Base-by-base conservation (phyloP, 64 coral and sea anemone genomes). In the Pocillopora verrucosa region DNA sequence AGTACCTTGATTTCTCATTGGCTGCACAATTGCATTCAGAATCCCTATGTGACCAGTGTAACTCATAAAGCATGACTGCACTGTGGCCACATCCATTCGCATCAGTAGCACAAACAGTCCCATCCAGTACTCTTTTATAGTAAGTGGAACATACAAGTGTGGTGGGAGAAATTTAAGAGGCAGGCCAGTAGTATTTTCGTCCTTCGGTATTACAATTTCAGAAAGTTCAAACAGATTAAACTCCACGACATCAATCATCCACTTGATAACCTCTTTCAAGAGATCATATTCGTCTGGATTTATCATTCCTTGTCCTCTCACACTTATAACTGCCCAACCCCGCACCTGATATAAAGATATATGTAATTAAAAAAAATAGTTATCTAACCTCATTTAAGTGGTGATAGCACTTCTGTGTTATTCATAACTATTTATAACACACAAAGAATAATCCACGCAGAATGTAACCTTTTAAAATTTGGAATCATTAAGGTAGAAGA, bases 261-360 rank as follows among this genome's bases (percentile, higher is more conserved):
- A 92, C 38, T 83, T 36, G 34, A 92, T 92, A 13, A 92, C 91
- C 34, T 90, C 82, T 45, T 79, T 82, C 22, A 96, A 72, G n/a
- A 72, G 45, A 67, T 96, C 94, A 84, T 96, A 92, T 17, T 96
- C 94, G 79, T 96, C 94, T 80, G 78, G 87, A 75, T 73, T 91
- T 1, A 96, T 64, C 3, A 87, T 80, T 63, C 80, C 89, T 10
- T 87, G 80, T 22, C 59, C 22, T 56, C 89, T 73, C 10, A 79
- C 87, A 58, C 63, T 90, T 51, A 59, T 87, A 60, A 73, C 79
- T 64, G 90, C 94, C 94, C 94, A 96, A 65, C 59, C 75, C 57
- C 81, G 87, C 5, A 96, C 67, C 94, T 96, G 83, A 84, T 51
- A 56, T 11, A 38, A 83, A 22, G 13, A 83, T 37, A 25, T 0